Evolutionary conservation across 2,113 vertebrate genomes (phyloP).

Genomic region (Eurypyga helias): DNA sequence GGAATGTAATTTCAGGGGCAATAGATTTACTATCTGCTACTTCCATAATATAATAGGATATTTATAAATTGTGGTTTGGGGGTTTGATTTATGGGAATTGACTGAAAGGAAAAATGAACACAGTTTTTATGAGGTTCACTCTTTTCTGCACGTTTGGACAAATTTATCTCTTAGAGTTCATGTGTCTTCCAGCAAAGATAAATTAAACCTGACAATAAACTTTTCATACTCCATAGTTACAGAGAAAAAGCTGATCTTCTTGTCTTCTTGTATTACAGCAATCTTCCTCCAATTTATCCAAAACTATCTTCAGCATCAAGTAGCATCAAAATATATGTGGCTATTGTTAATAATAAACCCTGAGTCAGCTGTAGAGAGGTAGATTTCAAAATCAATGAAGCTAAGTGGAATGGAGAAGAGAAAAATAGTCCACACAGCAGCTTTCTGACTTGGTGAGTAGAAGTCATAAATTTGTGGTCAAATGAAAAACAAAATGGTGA

Average conservation of each 20-base stretch:
- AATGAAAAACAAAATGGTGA: background rate
- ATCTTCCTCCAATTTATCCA: background rate
- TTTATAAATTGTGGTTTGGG: background rate
- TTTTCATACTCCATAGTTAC: background rate
- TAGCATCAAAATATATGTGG: background rate
- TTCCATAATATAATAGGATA: background rate
- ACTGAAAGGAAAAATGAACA: background rate
- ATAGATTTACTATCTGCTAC: background rate
- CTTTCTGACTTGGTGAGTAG: background rate
- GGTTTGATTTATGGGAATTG: background rate
- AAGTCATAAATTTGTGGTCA: conserved; percentile 37
- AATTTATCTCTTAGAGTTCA: conserved; percentile 35
- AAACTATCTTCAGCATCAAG: background rate
- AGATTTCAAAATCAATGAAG: conserved; percentile 19
- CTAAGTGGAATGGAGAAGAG: background rate
- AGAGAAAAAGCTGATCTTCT: background rate
- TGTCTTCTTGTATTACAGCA: background rate
- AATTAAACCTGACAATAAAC: conserved; percentile 23
- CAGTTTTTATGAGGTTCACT: background rate
- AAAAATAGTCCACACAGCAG: background rate
- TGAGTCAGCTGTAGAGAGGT: background rate
- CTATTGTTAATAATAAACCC: conserved; percentile 23
- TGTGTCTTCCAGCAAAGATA: background rate
- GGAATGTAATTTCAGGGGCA: background rate
- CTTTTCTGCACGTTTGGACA: background rate